phyloP scores from a whole-genome alignment of 2,113 vertebrate species.

The Malurus alboscapulatus region DNA sequence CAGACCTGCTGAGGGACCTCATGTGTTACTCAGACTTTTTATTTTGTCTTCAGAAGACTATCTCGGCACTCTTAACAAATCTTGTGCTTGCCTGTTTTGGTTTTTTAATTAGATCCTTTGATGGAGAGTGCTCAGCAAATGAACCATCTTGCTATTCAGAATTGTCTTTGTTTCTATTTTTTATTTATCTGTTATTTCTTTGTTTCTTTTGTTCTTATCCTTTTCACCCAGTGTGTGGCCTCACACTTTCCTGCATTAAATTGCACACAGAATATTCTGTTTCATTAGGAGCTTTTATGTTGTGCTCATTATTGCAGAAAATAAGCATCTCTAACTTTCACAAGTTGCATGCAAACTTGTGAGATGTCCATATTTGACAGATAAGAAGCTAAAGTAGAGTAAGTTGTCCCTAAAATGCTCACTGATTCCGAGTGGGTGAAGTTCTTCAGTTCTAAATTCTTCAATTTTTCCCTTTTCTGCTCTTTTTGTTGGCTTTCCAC shows the following conservation, averaged over 20 bases:
- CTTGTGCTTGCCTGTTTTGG: neutral
- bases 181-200: neutral
- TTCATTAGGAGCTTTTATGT: neutral
- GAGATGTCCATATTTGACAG: neutral
- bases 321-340: neutral
- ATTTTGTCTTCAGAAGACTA: neutral
- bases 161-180: neutral
- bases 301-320: neutral
- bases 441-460: neutral
- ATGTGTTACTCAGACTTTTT: neutral
- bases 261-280: neutral
- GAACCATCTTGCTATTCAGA: neutral
- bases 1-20: neutral
- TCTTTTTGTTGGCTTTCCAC: neutral
- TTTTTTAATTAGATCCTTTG: neutral
- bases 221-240: neutral
- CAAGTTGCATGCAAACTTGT: neutral
- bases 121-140: neutral
- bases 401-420: neutral
- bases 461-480: neutral
- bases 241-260: neutral
- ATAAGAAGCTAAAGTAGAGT: neutral
- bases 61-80: neutral
- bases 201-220: neutral
- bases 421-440: neutral